These are phyloP conservation scores for Drosophila parthenogenetica DNA, from an alignment of 2,888 invertebrate genomes.

Conservation along the genomic window DNA sequence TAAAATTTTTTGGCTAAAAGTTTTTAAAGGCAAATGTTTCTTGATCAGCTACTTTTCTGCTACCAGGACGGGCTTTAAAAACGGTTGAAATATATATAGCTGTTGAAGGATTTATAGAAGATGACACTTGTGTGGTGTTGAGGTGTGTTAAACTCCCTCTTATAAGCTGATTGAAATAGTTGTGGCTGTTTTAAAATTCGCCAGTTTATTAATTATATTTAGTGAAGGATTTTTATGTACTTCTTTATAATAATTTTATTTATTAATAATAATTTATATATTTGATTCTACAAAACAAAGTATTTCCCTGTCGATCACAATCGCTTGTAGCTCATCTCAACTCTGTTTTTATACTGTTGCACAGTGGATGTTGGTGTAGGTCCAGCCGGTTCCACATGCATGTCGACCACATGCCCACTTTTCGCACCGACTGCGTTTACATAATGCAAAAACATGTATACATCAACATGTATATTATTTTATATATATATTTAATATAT, in stretches of 20 bases:
- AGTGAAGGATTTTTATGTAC: too few relatives aligned
- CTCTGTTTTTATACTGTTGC: constrained; percentile 32
- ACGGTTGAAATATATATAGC: too few relatives aligned
- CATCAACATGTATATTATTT: constrained; percentile 15
- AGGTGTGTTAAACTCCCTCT: too few relatives aligned
- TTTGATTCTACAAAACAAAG: background rate
- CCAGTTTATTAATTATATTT: too few relatives aligned
- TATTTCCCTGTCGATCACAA: background rate
- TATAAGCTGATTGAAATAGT: too few relatives aligned
- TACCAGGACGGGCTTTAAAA: too few relatives aligned
- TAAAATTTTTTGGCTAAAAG: too few relatives aligned
- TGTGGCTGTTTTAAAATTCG: too few relatives aligned
- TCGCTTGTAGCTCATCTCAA: background rate
- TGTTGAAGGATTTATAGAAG: too few relatives aligned
- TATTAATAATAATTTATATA: background rate
- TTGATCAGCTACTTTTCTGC: too few relatives aligned
- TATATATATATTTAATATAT: constrained; percentile 6
- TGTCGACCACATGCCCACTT: constrained; percentile 52
- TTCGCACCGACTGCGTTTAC: constrained; percentile 48
- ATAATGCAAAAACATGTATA: constrained; percentile 56
- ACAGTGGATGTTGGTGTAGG: constrained; percentile 65
- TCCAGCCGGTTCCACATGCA: constrained; percentile 61
- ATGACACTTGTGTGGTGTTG: too few relatives aligned
- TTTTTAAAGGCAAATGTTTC: too few relatives aligned
- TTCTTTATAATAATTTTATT: background rate